A percentile compares a stretch with the other conserved stretches of the same genome.
Conservation (phyloP, 2,888 invertebrate genomes). For the Merodon equestris region DNA sequence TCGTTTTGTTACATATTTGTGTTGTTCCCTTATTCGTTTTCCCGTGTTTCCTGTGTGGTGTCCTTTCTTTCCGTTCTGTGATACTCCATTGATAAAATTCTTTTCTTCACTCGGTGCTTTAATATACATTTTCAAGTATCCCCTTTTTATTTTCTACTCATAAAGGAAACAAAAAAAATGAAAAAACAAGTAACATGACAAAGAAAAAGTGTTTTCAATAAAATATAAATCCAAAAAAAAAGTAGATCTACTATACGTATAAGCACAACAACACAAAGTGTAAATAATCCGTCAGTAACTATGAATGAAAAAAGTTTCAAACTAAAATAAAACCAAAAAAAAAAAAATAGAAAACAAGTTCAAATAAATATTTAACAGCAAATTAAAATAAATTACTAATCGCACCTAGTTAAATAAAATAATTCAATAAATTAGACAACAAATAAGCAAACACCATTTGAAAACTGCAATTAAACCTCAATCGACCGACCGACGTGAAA, state of each 20-base stretch:
- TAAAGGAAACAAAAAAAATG: conserved; percentile 29
- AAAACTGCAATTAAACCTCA: conserved; percentile 11
- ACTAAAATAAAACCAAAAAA: conserved; percentile 25
- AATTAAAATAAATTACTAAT: conserved; percentile 6
- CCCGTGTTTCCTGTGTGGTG: conserved; percentile 15
- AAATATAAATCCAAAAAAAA: no score
- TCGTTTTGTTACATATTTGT: conserved; percentile 20
- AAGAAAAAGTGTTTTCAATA: conserved; percentile 38
- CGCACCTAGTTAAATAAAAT: conserved; percentile 22
- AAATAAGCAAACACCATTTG: neutral
- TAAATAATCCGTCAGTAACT: conserved; percentile 62
- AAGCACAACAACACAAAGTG: conserved; percentile 57
- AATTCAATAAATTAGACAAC: conserved; percentile 38
- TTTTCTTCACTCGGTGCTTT: neutral
- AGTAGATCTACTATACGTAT: conserved; percentile 11
- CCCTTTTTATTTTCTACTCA: neutral
- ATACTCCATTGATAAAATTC: conserved; percentile 35
- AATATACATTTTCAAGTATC: neutral
- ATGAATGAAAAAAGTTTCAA: conserved; percentile 13
- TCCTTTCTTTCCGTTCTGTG: conserved; percentile 39
- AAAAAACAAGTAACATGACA: conserved; percentile 16
- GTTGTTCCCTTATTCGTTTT: conserved; percentile 6
- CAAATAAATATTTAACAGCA: neutral
- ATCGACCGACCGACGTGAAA: neutral
- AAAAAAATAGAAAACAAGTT: no score